phyloP scores from a whole-genome alignment of 2,113 vertebrate genomes.

The Eolophus roseicapilla region DNA sequence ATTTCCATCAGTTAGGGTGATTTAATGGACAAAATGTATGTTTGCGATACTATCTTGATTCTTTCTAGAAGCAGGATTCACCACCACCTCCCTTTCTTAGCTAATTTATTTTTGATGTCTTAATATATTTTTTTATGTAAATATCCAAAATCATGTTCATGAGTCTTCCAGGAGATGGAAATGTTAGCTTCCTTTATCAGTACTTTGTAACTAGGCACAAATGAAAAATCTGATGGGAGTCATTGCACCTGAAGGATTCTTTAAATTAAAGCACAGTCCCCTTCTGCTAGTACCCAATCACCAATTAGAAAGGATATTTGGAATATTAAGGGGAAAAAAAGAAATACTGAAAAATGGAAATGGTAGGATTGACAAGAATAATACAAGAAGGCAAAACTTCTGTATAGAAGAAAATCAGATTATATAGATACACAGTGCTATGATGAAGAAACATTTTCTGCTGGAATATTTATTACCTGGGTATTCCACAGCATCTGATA shows the following conservation, averaged over 20 bases:
- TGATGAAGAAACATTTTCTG: neutral
- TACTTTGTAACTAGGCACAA: neutral
- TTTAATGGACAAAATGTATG: neutral
- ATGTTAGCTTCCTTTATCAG: neutral
- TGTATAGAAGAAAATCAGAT: neutral
- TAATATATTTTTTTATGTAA: neutral
- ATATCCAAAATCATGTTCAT: neutral
- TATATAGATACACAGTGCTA: neutral
- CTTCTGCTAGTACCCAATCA: rapidly evolving
- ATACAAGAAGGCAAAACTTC: neutral
- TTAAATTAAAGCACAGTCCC: neutral
- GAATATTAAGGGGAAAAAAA: neutral
- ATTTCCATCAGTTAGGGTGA: neutral
- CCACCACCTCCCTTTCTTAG: neutral
- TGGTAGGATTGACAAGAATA: neutral
- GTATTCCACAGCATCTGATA: neutral
- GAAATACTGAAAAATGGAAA: neutral
- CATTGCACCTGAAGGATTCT: neutral
- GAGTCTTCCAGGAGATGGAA: neutral
- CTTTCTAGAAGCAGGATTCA: neutral
- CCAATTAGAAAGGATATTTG: neutral
- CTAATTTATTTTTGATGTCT: neutral
- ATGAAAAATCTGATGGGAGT: neutral
- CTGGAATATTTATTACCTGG: neutral
- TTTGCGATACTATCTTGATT: neutral